A percentile compares a stretch with the other conserved stretches of the same genome.
Evolutionary conservation across 2,797 vertebrate genomes (phyloP).

Genomic region (Ctenosaura bakeri): DNA sequence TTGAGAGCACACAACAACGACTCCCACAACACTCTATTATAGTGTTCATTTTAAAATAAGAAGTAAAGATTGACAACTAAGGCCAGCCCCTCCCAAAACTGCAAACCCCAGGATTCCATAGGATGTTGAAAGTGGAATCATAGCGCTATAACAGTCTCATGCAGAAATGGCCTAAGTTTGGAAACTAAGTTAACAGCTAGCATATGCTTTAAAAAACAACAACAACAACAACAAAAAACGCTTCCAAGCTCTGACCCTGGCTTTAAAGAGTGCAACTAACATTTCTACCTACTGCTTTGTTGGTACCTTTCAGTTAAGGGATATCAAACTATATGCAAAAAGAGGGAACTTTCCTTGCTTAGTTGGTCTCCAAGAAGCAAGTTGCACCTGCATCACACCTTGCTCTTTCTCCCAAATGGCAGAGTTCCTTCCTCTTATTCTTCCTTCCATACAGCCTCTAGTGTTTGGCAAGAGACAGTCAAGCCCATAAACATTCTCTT

Average conservation of each 20-base stretch:
- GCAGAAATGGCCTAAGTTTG: no score
- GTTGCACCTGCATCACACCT: background rate
- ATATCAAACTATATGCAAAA: background rate
- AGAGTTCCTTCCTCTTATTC: background rate
- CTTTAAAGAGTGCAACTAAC: background rate
- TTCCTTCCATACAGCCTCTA: accelerated
- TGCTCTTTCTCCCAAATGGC: conserved; percentile 13
- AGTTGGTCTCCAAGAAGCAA: background rate
- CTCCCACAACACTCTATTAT: no score
- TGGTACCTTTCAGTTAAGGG: background rate
- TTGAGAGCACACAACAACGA: no score
- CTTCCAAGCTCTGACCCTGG: background rate
- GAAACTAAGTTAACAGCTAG: background rate
- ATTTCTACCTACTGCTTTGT: background rate
- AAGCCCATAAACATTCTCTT: conserved; percentile 19
- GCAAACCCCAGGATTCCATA: no score
- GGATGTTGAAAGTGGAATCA: no score
- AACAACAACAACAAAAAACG: no score
- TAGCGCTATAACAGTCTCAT: no score
- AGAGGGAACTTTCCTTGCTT: background rate
- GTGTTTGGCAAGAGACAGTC: accelerated
- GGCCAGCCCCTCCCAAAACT: no score
- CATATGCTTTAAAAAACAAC: background rate
- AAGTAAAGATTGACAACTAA: no score
- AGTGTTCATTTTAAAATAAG: no score